Evolutionary conservation across 2,113 vertebrate genomes (phyloP), one percentile per base, ranked within the genome.

Genomic region (Anguilla japonica): DNA sequence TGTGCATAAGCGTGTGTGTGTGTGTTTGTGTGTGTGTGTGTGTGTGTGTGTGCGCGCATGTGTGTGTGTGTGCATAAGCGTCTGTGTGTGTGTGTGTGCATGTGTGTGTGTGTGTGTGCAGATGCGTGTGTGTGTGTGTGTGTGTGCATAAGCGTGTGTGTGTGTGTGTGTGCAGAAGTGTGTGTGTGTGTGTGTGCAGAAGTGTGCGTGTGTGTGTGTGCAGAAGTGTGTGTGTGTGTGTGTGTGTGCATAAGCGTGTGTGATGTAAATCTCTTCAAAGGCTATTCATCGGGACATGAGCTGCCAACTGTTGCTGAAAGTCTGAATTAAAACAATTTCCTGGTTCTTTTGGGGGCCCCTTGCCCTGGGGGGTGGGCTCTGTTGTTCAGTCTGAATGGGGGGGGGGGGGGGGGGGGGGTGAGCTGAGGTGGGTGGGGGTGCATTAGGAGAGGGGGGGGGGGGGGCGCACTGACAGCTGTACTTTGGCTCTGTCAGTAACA

Each of bases 221-320:
- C 41, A 0, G 18, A 14, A 34, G 34, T 1, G 1, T 34, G 34
- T 34, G 34, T 34, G 26, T 79, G 75, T 22, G 18, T 34, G 34
- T 79, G 71, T 29, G 8, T 85, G 84, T 60, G 57, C 18, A 18
- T 20, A 60, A 3, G 57, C 57, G 60, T 67, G 60, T 67, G 60
- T 26, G 20, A 20, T 67, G 60, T 67, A 41, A 40, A 41, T 80
- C 34, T 18, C 85, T 91, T 90, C 91, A 92, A 92, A 92, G 92
- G 93, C 94, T 94, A 97, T 95, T 96, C 96, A 91, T 91, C 94
- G 95, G 95, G 91, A 91, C 94, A 95, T 95, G 96, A 96, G 96
- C 96, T 96, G 95, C 97, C 97, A 98, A 98, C 97, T 97, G 97
- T 98, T 98, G 97, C 96, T 88, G 94, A 95, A 93, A 96, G 92